Conservation (phyloP, 2,797 vertebrate genomes). For the Bufotes viridis region DNA sequence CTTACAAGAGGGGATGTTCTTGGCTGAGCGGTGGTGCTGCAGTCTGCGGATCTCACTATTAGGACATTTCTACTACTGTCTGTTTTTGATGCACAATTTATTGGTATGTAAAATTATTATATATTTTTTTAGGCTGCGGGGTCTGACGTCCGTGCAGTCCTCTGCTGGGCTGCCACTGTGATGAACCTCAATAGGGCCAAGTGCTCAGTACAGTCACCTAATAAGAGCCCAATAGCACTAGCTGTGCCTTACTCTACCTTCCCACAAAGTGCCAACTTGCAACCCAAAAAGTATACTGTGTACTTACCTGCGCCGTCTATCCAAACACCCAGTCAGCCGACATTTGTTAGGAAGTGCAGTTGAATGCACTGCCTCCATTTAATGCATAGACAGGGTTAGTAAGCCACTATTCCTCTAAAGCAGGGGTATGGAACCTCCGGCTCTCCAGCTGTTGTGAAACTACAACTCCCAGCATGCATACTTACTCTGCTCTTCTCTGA, state of each 20-base stretch:
- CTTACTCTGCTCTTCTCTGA: no score
- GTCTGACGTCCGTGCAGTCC: neutral
- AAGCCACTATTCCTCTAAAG: no score
- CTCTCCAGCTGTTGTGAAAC: no score
- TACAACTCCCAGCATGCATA: no score
- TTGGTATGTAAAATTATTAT: neutral
- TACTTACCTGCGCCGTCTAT: no score
- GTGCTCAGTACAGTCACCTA: neutral
- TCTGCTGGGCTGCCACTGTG: neutral
- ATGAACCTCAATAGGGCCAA: neutral
- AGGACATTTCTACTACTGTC: neutral
- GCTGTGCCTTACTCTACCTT: neutral
- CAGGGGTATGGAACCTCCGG: no score
- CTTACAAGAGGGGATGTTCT: neutral
- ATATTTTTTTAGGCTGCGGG: neutral
- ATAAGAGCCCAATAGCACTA: neutral
- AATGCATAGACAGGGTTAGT: no score
- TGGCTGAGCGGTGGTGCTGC: neutral
- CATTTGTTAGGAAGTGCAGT: no score
- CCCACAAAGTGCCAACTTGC: no score
- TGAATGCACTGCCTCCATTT: no score
- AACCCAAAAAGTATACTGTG: no score
- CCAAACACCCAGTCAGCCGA: no score
- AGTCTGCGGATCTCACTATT: constrained; percentile 2
- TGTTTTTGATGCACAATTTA: neutral